Base-by-base conservation (phyloP, 2,113 vertebrate genomes). In the Rhinichthys klamathensis region DNA sequence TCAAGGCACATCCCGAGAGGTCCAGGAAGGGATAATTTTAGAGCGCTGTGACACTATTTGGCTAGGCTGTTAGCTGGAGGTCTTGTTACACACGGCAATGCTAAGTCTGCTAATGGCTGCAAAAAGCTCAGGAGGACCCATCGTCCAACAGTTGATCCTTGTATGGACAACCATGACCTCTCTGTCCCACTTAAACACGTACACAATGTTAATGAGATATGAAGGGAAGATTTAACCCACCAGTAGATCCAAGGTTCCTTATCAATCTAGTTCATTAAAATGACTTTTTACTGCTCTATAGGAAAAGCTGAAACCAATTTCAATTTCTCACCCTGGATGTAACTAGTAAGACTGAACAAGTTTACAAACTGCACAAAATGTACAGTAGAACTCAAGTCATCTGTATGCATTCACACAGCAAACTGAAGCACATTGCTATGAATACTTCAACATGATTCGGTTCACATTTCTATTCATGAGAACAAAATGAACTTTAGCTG, bases 11-110 rank as follows among this genome's bases (percentile, higher is more conserved):
- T 88, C 80, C 82, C 21, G 56, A 44, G 60, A 73, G 73, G 81
- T 44, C 4, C 61, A 65, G 73, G 82, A 60, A 54, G 44, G 65
- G 91, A 92, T 94, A 94, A 95, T 92, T 94, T 93, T 94, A 94
- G 93, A 88, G 38, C 0, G 63, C 49, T 54, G 86, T 67, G 82
- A 32, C 87, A 86, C 86, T 83, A 67, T 80, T 70, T 80, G 23
- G 88, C 87, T 82, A 60, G 49, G 54, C 54, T 35, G 88, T 88
- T 77, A 89, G 87, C 73, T 76, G 85, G 89, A 81, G 92, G 90
- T 92, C 91, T 80, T 88, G 38, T 95, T 94, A 91, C 92, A 92
- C 84, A 41, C 3, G 0, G 69, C 56, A 86, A 85, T 67, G 80
- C 88, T 74, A 61, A 90, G 90, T 87, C 90, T 82, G 88, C 89